Base-by-base conservation (phyloP, 1,140 invertebrate species). In the Zaprionus tsacasi region DNA sequence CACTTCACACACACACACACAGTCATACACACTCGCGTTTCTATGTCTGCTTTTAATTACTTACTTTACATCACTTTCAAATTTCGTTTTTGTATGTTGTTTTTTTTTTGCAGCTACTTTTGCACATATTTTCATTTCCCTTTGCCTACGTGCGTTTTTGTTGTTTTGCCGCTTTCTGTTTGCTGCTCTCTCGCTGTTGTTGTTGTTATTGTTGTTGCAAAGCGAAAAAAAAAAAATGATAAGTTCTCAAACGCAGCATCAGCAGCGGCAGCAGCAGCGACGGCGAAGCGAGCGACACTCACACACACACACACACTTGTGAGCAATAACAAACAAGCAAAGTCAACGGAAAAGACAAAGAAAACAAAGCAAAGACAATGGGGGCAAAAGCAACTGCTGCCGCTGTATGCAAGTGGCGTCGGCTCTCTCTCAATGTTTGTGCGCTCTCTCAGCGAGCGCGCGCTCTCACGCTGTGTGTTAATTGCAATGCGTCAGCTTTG, bases 401-500 rank as follows among this genome's bases (percentile, higher is more conserved):
- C 4, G 27, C 21, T 21, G 21, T 6, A 79, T 78, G 58, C 50
- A 57, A 57, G 21, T 45, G 40, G 2, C 7, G 40, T 2, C 8
- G 27, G 17, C 38, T 17, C 25, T 61, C 25, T 61, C 25, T 58
- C 25, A 36, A 33, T 30, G 27, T 68, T 54, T 58, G 35, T 48
- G 12, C 15, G 48, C 27, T 15, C n/a, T 67, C 15, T 40, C 15
- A 35, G n/a, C 10, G 3, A 2, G 2, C 36, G 21, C 50, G 17
- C 60, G 43, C 58, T 48, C 33, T 38, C 12, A 8, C 25, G 21
- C 35, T 69, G 58, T 58, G 71, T 74, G 65, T 57, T 63, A 69
- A 64, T 70, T 70, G 67, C 67, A 70, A 64, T 70, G 72, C 72
- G 72, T 75, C 59, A 75, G 67, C 67, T 70, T 63, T 70, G 72